These are phyloP conservation scores for Ectemnius lituratus DNA, from an alignment of 2,888 invertebrate species.

Conservation along the genomic window DNA sequence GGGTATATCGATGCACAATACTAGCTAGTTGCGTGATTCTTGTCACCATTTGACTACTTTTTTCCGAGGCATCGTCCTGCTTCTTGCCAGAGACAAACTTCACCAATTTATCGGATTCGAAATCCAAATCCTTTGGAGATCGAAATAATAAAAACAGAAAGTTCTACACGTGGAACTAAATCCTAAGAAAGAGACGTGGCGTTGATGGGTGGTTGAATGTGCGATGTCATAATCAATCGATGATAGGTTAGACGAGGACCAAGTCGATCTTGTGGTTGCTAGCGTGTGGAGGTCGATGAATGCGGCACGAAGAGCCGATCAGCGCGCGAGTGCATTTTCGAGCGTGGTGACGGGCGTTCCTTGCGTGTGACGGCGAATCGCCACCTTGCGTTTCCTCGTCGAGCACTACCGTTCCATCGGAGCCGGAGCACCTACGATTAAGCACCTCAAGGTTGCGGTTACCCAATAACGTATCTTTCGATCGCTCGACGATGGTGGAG, in stretches of 20 bases:
- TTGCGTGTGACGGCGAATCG: slow-evolving; percentile 19
- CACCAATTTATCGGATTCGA: background rate
- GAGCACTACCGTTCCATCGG: slow-evolving; percentile 31
- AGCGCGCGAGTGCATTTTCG: slow-evolving; percentile 31
- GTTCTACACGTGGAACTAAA: background rate
- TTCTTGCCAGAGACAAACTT: background rate
- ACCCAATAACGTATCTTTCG: slow-evolving; percentile 63
- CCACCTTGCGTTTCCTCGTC: slow-evolving; percentile 53
- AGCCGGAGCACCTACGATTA: slow-evolving; percentile 60
- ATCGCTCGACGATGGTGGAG: slow-evolving; percentile 30
- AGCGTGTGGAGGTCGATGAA: background rate
- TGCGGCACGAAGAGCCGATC: background rate
- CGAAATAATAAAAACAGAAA: background rate
- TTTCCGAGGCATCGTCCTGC: background rate
- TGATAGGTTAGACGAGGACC: background rate
- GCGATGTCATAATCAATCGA: background rate
- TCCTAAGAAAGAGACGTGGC: background rate
- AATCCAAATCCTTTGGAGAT: no score
- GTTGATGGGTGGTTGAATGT: background rate
- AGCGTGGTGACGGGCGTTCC: background rate
- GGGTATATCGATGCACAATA: no score
- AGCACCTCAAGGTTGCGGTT: slow-evolving; percentile 66
- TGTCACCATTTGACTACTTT: background rate
- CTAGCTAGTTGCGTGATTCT: background rate
- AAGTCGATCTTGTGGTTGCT: background rate